A percentile compares a stretch with the other conserved stretches of the same genome.
Evolutionary conservation across 2,888 invertebrate genomes (phyloP).

Genomic region (Mesoligia furuncula): DNA sequence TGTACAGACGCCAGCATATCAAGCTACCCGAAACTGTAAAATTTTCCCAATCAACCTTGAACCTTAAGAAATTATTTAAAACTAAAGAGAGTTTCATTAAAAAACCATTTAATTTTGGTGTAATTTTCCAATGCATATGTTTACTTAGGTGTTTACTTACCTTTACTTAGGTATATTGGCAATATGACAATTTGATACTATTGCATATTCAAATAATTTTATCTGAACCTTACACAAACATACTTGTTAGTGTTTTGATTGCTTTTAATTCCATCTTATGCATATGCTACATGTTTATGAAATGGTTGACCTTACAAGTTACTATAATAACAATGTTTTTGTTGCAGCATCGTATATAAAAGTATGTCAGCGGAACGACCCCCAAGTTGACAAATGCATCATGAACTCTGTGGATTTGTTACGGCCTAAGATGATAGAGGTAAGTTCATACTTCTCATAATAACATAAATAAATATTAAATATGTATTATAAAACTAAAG

Average conservation of each 20-base stretch:
- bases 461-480: neutral
- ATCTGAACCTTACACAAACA: neutral
- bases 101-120: neutral
- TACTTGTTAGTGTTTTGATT: neutral
- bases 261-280: neutral
- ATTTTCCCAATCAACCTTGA: too few relatives aligned
- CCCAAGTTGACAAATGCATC: conserved; percentile 91
- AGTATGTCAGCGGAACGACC: conserved; percentile 91
- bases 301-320: neutral
- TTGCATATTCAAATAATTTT: conserved; percentile 9
- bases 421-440: conserved; percentile 90
- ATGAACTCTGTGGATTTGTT: conserved; percentile 91
- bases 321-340: conserved; percentile 47
- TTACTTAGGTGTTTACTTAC: too few relatives aligned
- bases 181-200: conserved; percentile 7
- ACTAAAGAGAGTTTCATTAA: neutral
- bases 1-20: neutral
- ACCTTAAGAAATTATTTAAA: conserved; percentile 1
- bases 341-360: conserved; percentile 92
- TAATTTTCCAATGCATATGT: conserved; percentile 5
- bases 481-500: too few relatives aligned
- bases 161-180: conserved; percentile 5
- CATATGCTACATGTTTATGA: neutral
- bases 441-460: conserved; percentile 62
- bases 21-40: too few relatives aligned